Base-by-base conservation (phyloP, 2,888 invertebrate genomes). In the Tolmerus cingulatus region DNA sequence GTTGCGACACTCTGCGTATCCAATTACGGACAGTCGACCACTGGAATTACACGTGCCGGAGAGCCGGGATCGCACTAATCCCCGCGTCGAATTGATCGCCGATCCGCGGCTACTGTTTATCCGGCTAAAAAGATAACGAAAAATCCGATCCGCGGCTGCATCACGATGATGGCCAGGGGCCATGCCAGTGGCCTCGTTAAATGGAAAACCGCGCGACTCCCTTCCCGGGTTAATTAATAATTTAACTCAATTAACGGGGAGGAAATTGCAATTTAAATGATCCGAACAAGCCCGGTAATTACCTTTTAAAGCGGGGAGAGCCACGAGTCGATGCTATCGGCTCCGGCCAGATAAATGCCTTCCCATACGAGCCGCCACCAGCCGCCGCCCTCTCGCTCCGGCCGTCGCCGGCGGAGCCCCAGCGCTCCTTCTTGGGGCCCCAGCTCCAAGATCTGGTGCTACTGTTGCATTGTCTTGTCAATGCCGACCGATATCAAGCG, bases 391-490 rank as follows among this genome's bases (percentile, higher is more conserved):
- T 40, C 27, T 78, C 2, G 9, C 16, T 30, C 30, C 74, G 14
- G 74, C 16, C 37, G 30, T 30, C 23, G 57, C 57, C 27, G 27
- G 5, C 23, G 19, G 19, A 19, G 23, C 27, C 66, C 19, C 4
- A 66, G 66, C 23, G 19, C 27, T 27, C n/a, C 51, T 66, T 66
- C 66, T 27, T 66, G 19, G 23, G 9, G n/a, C 16, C 51, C n/a
- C 66, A 23, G 66, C 27, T 12, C 8, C 66, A 66, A 66, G 66
- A 66, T 23, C 34, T 37, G 76, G 37, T 76, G 37, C 79, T 79
- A 79, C 79, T 30, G 79, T 79, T 79, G 46, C 79, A 79, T 79
- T 79, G 79, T 79, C 79, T 79, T 79, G 79, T 79, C 79, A 79
- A 51, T 46, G 79, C 27, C 79, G 79, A 51, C 16, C 51, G 79